Percentiles rank a stretch among this genome's conserved stretches.
Conservation (phyloP, 2,113 vertebrate species). For the Butorides virescens region DNA sequence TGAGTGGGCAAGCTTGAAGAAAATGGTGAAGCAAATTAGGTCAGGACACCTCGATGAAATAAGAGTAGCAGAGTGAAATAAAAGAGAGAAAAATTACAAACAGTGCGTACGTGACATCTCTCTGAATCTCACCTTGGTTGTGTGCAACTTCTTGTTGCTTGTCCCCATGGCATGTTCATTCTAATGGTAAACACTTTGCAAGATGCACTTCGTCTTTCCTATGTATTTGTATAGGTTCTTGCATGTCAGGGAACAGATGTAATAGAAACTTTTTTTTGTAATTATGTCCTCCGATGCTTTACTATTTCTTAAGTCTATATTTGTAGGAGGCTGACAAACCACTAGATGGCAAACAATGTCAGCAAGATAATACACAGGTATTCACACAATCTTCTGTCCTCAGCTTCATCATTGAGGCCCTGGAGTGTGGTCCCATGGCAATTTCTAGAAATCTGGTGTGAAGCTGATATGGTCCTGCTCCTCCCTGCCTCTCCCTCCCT, state of each 20-base stretch:
- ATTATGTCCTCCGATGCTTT: not conserved
- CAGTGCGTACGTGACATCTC: not conserved
- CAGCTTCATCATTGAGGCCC: not conserved
- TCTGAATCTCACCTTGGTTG: not conserved
- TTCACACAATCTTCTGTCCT: not conserved
- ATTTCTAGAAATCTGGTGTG: not conserved
- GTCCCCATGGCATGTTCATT: not conserved
- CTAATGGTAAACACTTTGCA: not conserved
- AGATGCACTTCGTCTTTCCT: not conserved
- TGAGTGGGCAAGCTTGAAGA: not conserved
- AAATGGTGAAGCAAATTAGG: not conserved
- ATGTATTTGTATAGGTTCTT: not conserved
- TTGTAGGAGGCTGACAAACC: not conserved
- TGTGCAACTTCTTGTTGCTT: not conserved
- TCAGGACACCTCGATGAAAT: not conserved
- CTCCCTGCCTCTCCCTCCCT: not conserved
- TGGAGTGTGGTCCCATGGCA: not conserved
- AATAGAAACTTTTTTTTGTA: not conserved
- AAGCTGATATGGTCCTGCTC: not conserved
- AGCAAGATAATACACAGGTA: not conserved
- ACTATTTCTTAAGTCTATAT: not conserved
- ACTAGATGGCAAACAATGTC: constrained; percentile 49
- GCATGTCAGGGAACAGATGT: not conserved
- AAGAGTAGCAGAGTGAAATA: not conserved
- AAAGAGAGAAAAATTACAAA: not conserved